Evolutionary conservation across 2,113 vertebrate genomes (phyloP), one percentile per base, ranked within the genome.

Genomic region (Tetrax tetrax): DNA sequence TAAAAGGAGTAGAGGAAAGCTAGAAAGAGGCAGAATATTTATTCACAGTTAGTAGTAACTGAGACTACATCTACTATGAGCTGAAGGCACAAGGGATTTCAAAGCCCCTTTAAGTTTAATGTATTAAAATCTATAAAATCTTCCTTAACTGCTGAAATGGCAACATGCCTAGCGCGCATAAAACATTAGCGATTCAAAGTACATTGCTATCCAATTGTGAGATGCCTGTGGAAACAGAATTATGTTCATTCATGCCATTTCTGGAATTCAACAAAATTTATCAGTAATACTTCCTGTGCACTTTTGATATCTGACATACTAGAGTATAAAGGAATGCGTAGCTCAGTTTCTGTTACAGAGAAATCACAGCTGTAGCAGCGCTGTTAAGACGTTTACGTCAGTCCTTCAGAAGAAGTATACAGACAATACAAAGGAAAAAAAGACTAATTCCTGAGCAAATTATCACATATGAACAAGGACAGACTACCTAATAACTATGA

Each of bases 351-450:
- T 8, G 4, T 48, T 69, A 47, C 5, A 74, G 20, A 93, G 35
- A 0, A 0, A 28, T 5, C 29, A 56, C 35, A 57, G 29, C 5
- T 59, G 37, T 0, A 22, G 14, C 14, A 38, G 33, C 7, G 71
- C 16, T 22, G 20, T 43, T 35, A 64, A 28, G 37, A 61, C 43
- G 7, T 31, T 65, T 23, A 21, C 5, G 19, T 80, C 47, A 53
- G 35, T 56, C 35, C 60, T 57, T 56, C 31, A 64, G 43, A 79
- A 43, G 14, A 23, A 41, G 12, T 3, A 28, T 23, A 69, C 0
- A 18, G 72, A 83, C 20, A 72, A 69, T 23, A 71, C 31, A 86
- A 75, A 72, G 31, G 25, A 76, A 76, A 88, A 80, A 35, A 38
- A 23, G n/a, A 83, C 35, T 33, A 80, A 13, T 56, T 37, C 28